Base-by-base conservation (phyloP, 2,113 vertebrate genomes). In the Paraplagusia blochii region DNA sequence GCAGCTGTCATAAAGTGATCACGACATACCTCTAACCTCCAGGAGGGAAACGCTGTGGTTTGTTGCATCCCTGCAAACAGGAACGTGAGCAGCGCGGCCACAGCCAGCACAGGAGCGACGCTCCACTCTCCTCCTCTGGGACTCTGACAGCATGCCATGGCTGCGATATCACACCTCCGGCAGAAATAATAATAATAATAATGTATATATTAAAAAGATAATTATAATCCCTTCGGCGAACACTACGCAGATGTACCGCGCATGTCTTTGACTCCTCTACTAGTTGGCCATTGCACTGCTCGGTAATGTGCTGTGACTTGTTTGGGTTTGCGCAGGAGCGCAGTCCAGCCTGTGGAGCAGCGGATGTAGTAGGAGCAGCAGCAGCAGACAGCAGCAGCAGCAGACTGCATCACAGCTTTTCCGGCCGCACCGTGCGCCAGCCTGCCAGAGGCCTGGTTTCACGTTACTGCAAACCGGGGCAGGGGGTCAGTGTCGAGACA, bases 21-120 rank as follows among this genome's bases (percentile, higher is more conserved):
- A 53, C 69, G 78, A 69, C 88, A 78, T 90, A 92, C 91, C 91
- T 92, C 87, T 56, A 75, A 64, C 44, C 79, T 89, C 90, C 90
- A 82, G 76, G 80, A 80, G 58, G 89, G 87, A 35, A 86, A 82
- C 33, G 90, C 88, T 11, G 85, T 36, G 79, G 72, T 77, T 62
- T 74, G 87, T 14, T 88, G 87, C 86, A 88, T 79, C 81, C 80
- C 85, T 44, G 85, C 85, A 17, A 71, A 34, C 66, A 88, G 64
- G 11, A 90, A 58, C 36, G 74, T 76, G 69, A 90, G 75, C 66
- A 90, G 74, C 73, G 76, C 76, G 22, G 82, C 22, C 22, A 29
- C 77, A 19, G 77, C 78, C 65, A 84, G 74, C 61, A 88, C 76
- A 65, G 76, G 64, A 44, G 75, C 75, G 55, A 60, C 72, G 50